Evolutionary conservation across 1,140 invertebrate species (phyloP), one percentile per base, ranked within the genome.

Genomic region (Lepidurus packardi): DNA sequence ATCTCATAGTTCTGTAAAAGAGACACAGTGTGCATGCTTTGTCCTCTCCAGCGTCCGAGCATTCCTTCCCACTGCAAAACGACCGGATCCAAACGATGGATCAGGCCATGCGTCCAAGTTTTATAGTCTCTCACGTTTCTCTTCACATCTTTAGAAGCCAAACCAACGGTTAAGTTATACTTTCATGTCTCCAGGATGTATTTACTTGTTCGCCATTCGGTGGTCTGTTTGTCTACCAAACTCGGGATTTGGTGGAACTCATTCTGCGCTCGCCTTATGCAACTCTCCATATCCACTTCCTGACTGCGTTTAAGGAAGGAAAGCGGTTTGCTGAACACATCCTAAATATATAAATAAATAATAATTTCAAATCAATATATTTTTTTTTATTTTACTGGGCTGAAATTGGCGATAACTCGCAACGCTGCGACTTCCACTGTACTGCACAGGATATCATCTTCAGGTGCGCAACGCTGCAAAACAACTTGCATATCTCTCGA

Each of bases 21-120:
- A 65, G 53, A 65, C 7, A 65, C n/a, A 7, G 21, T 65, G 21
- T 65, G 53, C 53, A 65, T 65, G 21, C 53, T 65, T 21, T 65
- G 53, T 13, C 53, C 53, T 65, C 53, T 65, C 53, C 53, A 65
- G 53, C 53, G 53, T n/a, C 53, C 53, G 16, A 65, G 21, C 16
- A 65, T 65, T 7, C 53, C 53, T 65, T 65, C 53, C 53, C 53
- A 65, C 5, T 65, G 53, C 53, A 65, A 65, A 65, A 65, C 53
- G 3, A 65, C 4, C 16, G 53, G 53, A 65, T 65, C 53, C 53
- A 65, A 16, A 21, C 53, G 53, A 21, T 21, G 53, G 16, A 21
- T 5, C 53, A 65, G 16, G 13, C 21, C 53, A 7, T 65, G 0
- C 21, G 53, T 4, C 53, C 53, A 65, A 21, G n/a, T 16, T 65